Percentiles rank a stretch among this genome's conserved stretches.
These are phyloP conservation scores for Drosophila aff. DNA, from an alignment of 1,140 invertebrate genomes.

Conservation along the genomic window DNA sequence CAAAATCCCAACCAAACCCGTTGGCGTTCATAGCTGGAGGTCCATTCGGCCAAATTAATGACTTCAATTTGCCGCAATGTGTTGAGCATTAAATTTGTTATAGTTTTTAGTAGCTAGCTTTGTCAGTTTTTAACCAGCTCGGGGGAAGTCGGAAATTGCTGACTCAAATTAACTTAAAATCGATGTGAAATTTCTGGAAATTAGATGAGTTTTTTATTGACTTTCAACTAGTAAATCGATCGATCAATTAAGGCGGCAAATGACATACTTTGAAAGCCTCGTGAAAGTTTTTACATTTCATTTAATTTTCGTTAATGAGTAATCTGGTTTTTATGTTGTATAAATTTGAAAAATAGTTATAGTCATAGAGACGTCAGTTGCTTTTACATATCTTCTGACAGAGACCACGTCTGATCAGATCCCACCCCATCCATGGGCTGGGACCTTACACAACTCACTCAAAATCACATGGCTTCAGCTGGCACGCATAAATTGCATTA, in stretches of 20 bases:
- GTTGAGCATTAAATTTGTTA: conserved; percentile 56
- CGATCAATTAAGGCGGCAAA: neutral
- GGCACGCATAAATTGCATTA: conserved; percentile 75
- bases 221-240: conserved; percentile 2
- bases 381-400: conserved; percentile 8
- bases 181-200: conserved; percentile 27
- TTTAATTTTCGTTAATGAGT: neutral
- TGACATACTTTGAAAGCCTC: conserved; percentile 14
- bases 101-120: conserved; percentile 39
- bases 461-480: conserved; percentile 61
- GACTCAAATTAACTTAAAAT: conserved; percentile 31
- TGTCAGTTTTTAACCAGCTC: conserved; percentile 11
- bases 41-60: conserved; percentile 60
- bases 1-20: conserved; percentile 39
- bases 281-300: neutral
- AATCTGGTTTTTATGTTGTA: neutral
- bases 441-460: conserved; percentile 51
- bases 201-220: conserved; percentile 2
- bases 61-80: conserved; percentile 63
- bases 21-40: conserved; percentile 30
- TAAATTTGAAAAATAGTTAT: neutral
- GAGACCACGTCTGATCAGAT: conserved; percentile 3
- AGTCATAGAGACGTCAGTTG: no score
- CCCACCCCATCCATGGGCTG: conserved; percentile 19
- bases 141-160: conserved; percentile 22